phyloP scores from a whole-genome alignment of 2,797 vertebrate species.

The Hozukius guyotensis region DNA sequence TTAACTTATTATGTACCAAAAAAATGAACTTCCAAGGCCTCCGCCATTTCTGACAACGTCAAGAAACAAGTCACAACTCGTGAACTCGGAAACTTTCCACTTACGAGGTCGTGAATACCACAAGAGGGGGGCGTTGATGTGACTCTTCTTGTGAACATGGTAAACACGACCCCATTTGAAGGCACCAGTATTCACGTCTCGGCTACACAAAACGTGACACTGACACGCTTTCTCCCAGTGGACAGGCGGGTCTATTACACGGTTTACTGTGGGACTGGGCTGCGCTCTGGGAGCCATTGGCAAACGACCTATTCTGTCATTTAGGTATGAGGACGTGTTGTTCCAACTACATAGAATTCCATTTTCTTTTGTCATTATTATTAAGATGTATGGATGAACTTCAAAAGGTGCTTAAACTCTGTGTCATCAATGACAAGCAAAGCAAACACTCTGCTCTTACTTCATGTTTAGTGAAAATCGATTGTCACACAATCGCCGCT shows the following conservation, averaged over 20 bases:
- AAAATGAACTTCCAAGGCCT: too few relatives aligned
- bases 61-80: neutral
- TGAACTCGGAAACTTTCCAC: neutral
- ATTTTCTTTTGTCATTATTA: neutral
- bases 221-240: neutral
- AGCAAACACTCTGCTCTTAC: neutral
- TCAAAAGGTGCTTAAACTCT: neutral
- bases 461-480: constrained; percentile 19
- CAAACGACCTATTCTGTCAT: neutral
- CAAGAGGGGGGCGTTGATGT: neutral
- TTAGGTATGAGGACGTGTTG: neutral
- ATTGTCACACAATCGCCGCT: neutral
- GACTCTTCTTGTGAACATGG: neutral
- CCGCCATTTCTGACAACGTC: too few relatives aligned
- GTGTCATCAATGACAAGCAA: neutral
- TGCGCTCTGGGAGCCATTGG: neutral
- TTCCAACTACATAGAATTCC: neutral
- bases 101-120: neutral
- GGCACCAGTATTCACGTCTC: neutral
- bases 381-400: neutral
- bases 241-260: neutral
- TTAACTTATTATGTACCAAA: too few relatives aligned
- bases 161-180: neutral
- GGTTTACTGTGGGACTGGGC: neutral
- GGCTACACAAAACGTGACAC: neutral